These are phyloP conservation scores for Dasysyrphus albostriatus DNA, from an alignment of 2,888 invertebrate species.

Conservation along the genomic window DNA sequence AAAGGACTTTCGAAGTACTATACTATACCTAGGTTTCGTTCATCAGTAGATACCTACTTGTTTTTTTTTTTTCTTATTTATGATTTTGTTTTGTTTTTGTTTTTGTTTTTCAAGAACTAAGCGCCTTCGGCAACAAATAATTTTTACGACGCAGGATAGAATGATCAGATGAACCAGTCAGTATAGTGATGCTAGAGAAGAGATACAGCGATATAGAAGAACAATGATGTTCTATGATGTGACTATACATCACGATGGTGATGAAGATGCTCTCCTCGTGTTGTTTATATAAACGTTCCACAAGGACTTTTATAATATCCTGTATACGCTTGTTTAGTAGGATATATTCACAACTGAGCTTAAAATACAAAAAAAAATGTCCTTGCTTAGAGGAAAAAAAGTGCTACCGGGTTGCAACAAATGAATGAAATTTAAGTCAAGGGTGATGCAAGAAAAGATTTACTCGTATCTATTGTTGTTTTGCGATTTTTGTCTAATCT, in stretches of 20 bases:
- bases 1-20: slow-evolving; percentile 41
- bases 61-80: slow-evolving; percentile 9
- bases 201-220: background rate
- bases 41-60: background rate
- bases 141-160: slow-evolving; percentile 37
- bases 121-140: slow-evolving; percentile 54
- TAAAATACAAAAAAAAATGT: slow-evolving; percentile 21
- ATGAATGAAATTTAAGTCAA: slow-evolving; percentile 57
- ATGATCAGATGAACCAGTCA: slow-evolving; percentile 23
- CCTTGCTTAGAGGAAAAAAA: slow-evolving; percentile 21
- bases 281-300: slow-evolving; percentile 61
- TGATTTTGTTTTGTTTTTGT: background rate
- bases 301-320: slow-evolving; percentile 38
- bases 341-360: background rate
- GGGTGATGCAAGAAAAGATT: slow-evolving; percentile 28
- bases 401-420: slow-evolving; percentile 40
- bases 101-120: slow-evolving; percentile 32
- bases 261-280: slow-evolving; percentile 47
- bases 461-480: background rate
- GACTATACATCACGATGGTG: slow-evolving; percentile 23
- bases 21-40: slow-evolving; percentile 13
- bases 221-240: slow-evolving; percentile 5
- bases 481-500: background rate
- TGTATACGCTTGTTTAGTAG: slow-evolving; percentile 30
- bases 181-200: background rate